Percentiles rank a stretch among this genome's conserved stretches.
phyloP scores from a whole-genome alignment of 2,113 vertebrate genomes.

The Pteronura brasiliensis region DNA sequence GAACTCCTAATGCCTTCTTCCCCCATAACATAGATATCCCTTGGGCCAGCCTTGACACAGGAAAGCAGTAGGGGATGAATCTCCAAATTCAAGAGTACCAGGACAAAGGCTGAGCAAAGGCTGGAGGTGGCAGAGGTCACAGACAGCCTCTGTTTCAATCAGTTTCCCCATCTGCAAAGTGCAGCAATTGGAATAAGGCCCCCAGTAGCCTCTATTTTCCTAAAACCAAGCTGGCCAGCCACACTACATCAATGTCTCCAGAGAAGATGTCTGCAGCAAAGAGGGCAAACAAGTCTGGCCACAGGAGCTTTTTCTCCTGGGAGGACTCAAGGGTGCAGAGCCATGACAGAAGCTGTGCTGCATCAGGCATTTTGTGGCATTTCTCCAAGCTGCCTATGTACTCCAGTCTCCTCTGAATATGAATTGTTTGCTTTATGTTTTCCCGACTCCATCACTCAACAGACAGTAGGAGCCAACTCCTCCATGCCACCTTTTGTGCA shows the following conservation, averaged over 20 bases:
- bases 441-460: not conserved
- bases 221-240: not conserved
- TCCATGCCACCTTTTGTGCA: not conserved
- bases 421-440: not conserved
- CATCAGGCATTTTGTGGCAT: too few species aligned
- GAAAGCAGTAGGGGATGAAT: not conserved
- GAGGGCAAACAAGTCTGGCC: not conserved
- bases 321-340: not conserved
- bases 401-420: not conserved
- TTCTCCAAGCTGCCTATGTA: not conserved
- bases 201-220: not conserved
- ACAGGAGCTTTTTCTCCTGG: too few species aligned
- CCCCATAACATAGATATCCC: too few species aligned
- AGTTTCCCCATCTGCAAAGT: not conserved
- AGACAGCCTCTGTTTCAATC: not conserved
- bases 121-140: not conserved
- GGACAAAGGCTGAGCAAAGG: not conserved
- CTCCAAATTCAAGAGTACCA: not conserved
- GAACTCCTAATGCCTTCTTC: accelerated
- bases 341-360: not conserved
- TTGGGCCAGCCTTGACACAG: not conserved
- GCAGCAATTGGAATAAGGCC: too few species aligned
- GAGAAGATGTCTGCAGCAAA: not conserved
- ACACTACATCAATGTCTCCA: not conserved
- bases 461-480: not conserved